Conservation (phyloP, 2,888 invertebrate species). For the Gari tellinella region DNA sequence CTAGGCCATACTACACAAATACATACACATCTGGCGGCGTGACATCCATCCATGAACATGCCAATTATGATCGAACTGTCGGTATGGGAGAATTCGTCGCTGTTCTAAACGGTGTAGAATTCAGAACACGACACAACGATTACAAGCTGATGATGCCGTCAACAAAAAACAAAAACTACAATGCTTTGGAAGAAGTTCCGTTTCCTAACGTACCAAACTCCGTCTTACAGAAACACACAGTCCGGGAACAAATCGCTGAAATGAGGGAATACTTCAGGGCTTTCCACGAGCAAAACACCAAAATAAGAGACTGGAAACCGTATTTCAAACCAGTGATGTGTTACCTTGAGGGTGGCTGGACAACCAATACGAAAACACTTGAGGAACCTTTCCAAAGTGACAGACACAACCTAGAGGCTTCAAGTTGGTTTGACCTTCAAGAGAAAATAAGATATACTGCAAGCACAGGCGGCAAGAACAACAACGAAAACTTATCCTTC, state of each 20-base stretch:
- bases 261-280: conserved; percentile 79
- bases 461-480: conserved; percentile 70
- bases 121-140: conserved; percentile 80
- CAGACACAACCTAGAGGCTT: conserved; percentile 74
- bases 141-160: conserved; percentile 74
- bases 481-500: conserved; percentile 73
- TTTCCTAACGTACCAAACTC: conserved; percentile 75
- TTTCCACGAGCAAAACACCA: conserved; percentile 69
- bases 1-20: conserved; percentile 57
- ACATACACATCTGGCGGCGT: conserved; percentile 49
- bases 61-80: conserved; percentile 72
- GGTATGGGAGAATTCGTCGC: conserved; percentile 74
- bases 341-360: conserved; percentile 79
- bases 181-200: conserved; percentile 70
- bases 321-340: conserved; percentile 78
- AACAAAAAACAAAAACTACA: conserved; percentile 49
- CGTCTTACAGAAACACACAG: conserved; percentile 59
- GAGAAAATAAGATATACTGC: conserved; percentile 74
- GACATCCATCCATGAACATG: conserved; percentile 75
- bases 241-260: conserved; percentile 69
- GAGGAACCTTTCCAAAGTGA: conserved; percentile 79
- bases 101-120: conserved; percentile 78
- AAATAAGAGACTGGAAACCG: conserved; percentile 67
- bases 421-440: conserved; percentile 72
- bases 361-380: conserved; percentile 61